Evolutionary conservation across 2,113 vertebrate genomes (phyloP).

Genomic region (Phodopus roborovskii): DNA sequence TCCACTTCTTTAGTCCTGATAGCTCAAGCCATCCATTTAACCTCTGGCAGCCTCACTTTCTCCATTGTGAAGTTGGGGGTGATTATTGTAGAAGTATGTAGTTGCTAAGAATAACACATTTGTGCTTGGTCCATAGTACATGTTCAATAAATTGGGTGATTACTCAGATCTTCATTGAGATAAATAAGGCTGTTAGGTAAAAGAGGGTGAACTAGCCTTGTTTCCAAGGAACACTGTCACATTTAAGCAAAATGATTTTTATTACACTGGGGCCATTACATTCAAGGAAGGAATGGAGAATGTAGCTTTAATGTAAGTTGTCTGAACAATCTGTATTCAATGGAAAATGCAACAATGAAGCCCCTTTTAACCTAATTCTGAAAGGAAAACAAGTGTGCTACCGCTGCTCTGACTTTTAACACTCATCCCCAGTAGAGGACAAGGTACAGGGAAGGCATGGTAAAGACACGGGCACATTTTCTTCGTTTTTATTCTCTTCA

Average conservation of each 20-base stretch:
- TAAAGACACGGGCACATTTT: neutral
- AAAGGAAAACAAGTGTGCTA: neutral
- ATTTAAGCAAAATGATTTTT: conserved; percentile 36
- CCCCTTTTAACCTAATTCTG: conserved; percentile 20
- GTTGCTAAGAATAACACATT: neutral
- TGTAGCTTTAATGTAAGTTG: neutral
- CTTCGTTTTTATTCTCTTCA: conserved; percentile 46
- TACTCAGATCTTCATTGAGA: neutral
- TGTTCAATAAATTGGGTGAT: neutral
- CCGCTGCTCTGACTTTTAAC: neutral
- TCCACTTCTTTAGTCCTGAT: neutral
- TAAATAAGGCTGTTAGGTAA: neutral
- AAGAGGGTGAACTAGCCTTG: neutral
- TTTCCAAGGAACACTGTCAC: neutral
- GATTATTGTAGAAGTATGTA: neutral
- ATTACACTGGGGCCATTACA: neutral
- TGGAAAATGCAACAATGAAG: neutral
- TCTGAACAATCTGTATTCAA: neutral
- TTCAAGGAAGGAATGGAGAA: conserved; percentile 10
- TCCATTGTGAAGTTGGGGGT: neutral
- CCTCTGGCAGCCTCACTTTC: neutral
- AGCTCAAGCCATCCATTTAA: neutral
- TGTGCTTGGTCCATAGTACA: neutral
- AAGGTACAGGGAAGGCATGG: neutral
- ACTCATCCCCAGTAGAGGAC: neutral